phyloP scores from a whole-genome alignment of 2,797 vertebrate species.

The Paguma larvata region DNA sequence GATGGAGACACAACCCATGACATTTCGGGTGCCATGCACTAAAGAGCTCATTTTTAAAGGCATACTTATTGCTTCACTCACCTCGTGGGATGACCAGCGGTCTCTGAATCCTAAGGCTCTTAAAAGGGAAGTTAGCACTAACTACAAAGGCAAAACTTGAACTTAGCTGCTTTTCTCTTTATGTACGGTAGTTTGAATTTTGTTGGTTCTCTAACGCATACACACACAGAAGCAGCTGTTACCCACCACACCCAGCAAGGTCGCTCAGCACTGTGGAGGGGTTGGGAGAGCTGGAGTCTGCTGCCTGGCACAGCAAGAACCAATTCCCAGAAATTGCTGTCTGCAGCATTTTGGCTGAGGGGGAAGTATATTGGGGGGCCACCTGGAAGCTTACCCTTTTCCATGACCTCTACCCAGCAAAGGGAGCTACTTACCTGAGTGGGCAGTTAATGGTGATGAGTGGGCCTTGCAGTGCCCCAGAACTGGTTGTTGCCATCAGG shows the following conservation, averaged over 20 bases:
- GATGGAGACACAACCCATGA: neutral
- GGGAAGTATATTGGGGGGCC: neutral
- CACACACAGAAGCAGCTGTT: neutral
- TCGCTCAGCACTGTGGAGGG: neutral
- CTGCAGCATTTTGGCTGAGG: neutral
- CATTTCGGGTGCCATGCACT: neutral
- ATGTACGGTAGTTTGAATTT: neutral
- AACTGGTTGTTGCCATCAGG: neutral
- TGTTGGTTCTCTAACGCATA: neutral
- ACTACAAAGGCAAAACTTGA: neutral
- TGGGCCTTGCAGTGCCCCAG: neutral
- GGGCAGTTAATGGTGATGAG: neutral
- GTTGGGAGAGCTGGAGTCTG: neutral
- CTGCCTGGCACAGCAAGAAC: neutral
- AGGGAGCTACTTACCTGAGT: conserved; percentile 70
- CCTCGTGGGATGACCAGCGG: neutral
- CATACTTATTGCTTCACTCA: neutral
- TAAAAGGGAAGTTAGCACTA: neutral
- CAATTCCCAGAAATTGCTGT: neutral
- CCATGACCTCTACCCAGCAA: neutral
- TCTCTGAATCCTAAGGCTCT: conserved; percentile 25
- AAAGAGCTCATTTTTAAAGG: conserved; percentile 34
- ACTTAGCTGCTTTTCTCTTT: neutral
- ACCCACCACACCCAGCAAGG: neutral
- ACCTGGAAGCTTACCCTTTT: neutral